Conservation (phyloP, 2,113 vertebrate species). For the Paedocypris sp. region DNA sequence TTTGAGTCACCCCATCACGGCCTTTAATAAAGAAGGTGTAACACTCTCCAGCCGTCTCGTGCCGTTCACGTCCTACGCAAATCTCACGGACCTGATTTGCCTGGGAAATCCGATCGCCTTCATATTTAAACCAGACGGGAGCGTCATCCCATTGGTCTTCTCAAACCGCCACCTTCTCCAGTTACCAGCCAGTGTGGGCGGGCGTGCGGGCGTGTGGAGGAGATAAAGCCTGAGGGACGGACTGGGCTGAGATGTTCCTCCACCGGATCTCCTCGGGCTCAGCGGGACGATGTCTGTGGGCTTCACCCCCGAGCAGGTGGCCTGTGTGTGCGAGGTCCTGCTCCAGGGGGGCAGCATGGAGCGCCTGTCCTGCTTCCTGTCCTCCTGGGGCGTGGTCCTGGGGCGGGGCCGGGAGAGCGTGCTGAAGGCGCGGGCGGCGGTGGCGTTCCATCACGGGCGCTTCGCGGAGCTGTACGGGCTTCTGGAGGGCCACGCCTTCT, state of each 20-base stretch:
- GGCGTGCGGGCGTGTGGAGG: conserved; percentile 19
- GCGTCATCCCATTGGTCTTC: too few relatives aligned
- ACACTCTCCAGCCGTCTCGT: too few relatives aligned
- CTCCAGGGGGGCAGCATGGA: conserved; percentile 47
- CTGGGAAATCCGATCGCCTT: conserved; percentile 48
- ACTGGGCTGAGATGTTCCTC: too few relatives aligned
- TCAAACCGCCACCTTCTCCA: too few relatives aligned
- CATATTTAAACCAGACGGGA: conserved; percentile 51
- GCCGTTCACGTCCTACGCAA: too few relatives aligned
- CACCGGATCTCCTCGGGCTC: not conserved
- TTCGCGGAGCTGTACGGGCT: conserved; percentile 54
- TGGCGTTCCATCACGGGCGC: conserved; percentile 57
- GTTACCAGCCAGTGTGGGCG: conserved; percentile 27
- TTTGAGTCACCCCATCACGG: too few relatives aligned
- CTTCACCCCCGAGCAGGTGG: conserved; percentile 59
- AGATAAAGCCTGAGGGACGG: conserved; percentile 32
- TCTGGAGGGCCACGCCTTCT: conserved; percentile 54
- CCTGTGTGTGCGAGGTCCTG: conserved; percentile 52
- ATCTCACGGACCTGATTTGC: conserved; percentile 44
- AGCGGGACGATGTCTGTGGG: conserved; percentile 32
- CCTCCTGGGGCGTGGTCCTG: conserved; percentile 24
- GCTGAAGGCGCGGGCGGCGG: conserved; percentile 51
- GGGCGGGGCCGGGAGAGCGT: conserved; percentile 47
- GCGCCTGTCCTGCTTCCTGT: conserved; percentile 50
- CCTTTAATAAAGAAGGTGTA: too few relatives aligned